Base-by-base conservation (phyloP, 2,797 vertebrate genomes). In the Lindbergichthys nudifrons region DNA sequence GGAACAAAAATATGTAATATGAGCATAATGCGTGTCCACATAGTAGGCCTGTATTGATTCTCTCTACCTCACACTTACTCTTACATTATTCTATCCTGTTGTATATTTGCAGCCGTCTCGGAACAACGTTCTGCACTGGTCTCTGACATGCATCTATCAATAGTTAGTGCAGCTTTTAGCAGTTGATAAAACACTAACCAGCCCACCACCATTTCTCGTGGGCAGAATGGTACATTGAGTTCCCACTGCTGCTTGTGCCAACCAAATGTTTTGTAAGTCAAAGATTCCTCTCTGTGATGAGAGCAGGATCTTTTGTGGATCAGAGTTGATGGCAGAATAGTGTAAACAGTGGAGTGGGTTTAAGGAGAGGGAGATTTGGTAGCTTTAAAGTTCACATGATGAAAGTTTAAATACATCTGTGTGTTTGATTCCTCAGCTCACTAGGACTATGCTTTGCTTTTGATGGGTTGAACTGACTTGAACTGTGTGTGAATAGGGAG, bases 161-260 rank as follows among this genome's bases (percentile, higher is more conserved):
- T 84, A 88, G 80, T 79, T 68, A 2, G n/a, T 50, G 74, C 81
- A 64, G 48, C 78, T 86, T 83, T 82, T 83, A 76, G 72, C 73
- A 63, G 67, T 79, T 75, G 61, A 74, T 64, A 73, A 48, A 61
- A 32, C 65, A 57, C 32, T 43, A 48, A 62, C 51, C 73, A 57
- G 46, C 32, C 62, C 1, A 21, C 47, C 77, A 50, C 47, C n/a
- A 50, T 79, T 72, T 80, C 39, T 81, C 50, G 52, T 70, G 46
- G 64, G 19, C 18, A 54, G 54, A 51, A 48, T 14, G 63, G 32
- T 78, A 41, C 82, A 64, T 64, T 70, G 30, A 74, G 32, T 78
- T 86, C 78, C 65, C 47, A 56, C 53, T 65, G 68, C 65, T 41
- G 52, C 64, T 85, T 70, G 67, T 75, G 65, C 39, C 65, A 13